Evolutionary conservation across 1,140 invertebrate species (phyloP), one percentile per base, ranked within the genome.

Genomic region (Bombus pascuorum): DNA sequence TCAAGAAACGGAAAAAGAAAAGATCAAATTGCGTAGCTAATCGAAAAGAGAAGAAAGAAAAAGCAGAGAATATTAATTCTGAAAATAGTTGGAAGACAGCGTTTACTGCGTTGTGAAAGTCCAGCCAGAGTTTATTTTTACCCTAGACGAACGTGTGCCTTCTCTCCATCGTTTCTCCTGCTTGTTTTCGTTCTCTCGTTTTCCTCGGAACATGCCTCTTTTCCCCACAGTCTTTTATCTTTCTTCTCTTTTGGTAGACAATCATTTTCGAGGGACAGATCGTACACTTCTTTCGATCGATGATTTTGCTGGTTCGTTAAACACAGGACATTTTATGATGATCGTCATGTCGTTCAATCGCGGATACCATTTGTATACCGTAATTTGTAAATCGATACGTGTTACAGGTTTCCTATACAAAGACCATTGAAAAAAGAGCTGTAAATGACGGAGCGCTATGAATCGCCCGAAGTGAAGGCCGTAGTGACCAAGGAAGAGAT

Each of bases 401-500:
- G 59, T 80, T 77, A 83, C 86, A 77, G 76, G 73, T 82, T 81
- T 70, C 28, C 18, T 59, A 72, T 81, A 70, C 80, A 84, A 68
- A 53, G 68, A 86, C 75, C 13, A n/a, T 10, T 4, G 47, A 82
- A 76, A 18, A 39, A 72, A 39, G 53, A 71, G n/a, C 44, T 32
- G 87, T 94, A 91, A 91, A 95, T 94, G 94, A 92, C 93, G 86
- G 88, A 87, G 80, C 86, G 82, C 13, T 92, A 95, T 92, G 89
- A 90, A 89, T 83, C 93, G 80, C 91, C 92, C 10, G 92, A 94
- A 25, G 87, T 89, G 68, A 84, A 83, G 53, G 82, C 81, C 70
- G 78, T 86, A 42, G 74, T 94, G 77, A 93, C 91, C 3, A 78
- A 78, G 44, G 92, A 93, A 74, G 93, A 94, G 44, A 94, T 94